Conservation (phyloP, 2,888 invertebrate species). For the Uropetala carovei region DNA sequence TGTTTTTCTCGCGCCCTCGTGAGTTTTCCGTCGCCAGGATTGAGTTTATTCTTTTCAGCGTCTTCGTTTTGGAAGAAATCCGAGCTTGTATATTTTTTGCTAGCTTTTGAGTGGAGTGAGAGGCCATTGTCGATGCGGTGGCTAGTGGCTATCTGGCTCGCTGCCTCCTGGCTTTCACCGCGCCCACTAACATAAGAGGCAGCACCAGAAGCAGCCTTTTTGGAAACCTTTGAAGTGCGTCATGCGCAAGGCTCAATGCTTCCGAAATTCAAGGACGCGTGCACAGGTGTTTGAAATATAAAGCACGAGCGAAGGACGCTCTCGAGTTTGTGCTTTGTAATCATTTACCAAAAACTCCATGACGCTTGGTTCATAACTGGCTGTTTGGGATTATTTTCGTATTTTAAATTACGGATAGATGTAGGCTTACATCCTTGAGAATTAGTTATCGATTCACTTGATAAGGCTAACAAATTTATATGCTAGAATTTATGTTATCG, state of each 20-base stretch:
- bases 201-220: conserved; percentile 9
- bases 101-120: neutral
- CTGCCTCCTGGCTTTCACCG: too few relatives aligned
- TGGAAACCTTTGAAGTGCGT: conserved; percentile 45
- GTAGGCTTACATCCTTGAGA: too few relatives aligned
- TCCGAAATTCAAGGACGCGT: conserved; percentile 45
- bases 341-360: neutral
- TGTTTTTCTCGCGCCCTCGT: neutral
- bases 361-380: neutral
- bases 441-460: too few relatives aligned
- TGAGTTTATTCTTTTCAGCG: neutral
- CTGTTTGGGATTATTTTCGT: neutral
- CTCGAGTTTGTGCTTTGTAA: conserved; percentile 14
- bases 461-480: too few relatives aligned
- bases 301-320: conserved; percentile 40
- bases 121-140: neutral
- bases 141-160: neutral
- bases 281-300: conserved; percentile 43
- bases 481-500: too few relatives aligned
- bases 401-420: neutral
- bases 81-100: neutral
- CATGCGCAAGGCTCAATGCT: conserved; percentile 39
- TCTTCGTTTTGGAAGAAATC: conserved; percentile 4
- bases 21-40: neutral
- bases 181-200: too few relatives aligned